Conservation (phyloP, 2,797 vertebrate genomes). For the Semotilus atromaculatus region DNA sequence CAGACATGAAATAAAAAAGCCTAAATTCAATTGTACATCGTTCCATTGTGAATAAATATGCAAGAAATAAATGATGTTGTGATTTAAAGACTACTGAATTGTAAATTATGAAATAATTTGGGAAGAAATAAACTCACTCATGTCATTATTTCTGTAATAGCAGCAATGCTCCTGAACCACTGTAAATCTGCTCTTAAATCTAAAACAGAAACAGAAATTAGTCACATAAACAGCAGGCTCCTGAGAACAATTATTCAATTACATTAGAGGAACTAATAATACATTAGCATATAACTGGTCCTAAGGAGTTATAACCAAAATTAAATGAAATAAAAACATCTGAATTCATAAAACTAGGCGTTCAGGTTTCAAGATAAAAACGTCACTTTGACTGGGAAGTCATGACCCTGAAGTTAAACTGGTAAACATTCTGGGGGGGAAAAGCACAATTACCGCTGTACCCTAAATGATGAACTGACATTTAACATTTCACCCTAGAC, state of each 20-base stretch:
- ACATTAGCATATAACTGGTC: no score
- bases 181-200: background rate
- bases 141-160: constrained; percentile 40
- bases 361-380: background rate
- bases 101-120: background rate
- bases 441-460: background rate
- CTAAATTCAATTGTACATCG: background rate
- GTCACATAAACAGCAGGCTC: background rate
- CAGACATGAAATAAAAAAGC: background rate
- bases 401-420: background rate
- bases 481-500: background rate
- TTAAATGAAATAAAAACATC: background rate
- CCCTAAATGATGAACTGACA: background rate
- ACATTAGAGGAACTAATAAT: background rate
- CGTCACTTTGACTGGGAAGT: background rate
- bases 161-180: constrained; percentile 1
- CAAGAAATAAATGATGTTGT: background rate
- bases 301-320: background rate
- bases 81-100: background rate
- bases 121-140: constrained; percentile 35
- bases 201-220: constrained; percentile 29
- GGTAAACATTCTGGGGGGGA: background rate
- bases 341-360: background rate
- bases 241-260: background rate
- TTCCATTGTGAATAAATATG: background rate